These are phyloP conservation scores for Nannobrachium achirus DNA, from an alignment of 2,113 vertebrate genomes.

Conservation along the genomic window DNA sequence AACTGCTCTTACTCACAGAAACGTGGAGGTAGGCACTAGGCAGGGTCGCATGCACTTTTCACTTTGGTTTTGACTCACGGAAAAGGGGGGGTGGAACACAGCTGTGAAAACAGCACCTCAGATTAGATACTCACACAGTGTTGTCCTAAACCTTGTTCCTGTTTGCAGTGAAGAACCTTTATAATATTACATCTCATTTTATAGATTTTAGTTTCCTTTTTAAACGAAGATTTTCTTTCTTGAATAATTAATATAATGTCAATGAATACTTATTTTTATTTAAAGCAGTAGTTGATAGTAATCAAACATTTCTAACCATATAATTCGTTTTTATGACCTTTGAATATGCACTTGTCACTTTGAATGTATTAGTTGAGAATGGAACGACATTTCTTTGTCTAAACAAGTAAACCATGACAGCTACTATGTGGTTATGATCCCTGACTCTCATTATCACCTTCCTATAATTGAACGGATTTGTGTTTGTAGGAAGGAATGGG, in stretches of 20 bases:
- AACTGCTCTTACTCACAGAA: no score
- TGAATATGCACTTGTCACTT: constrained; percentile 74
- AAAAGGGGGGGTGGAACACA: constrained; percentile 5
- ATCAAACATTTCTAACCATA: constrained; percentile 14
- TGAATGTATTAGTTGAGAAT: constrained; percentile 30
- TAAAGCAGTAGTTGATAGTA: constrained; percentile 44
- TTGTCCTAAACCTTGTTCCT: constrained; percentile 14
- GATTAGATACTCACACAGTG: background rate
- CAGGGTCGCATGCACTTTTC: no score
- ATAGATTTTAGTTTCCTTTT: constrained; percentile 26
- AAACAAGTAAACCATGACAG: constrained; percentile 13
- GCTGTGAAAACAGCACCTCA: constrained; percentile 9
- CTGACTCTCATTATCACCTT: background rate
- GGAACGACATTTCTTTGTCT: constrained; percentile 19
- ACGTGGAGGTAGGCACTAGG: no score
- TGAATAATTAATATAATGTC: constrained; percentile 25
- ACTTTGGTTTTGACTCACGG: no score
- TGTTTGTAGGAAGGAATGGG: background rate
- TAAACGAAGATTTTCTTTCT: constrained; percentile 44
- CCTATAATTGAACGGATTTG: background rate
- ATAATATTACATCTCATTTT: constrained; percentile 51
- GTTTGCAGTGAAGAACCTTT: constrained; percentile 31
- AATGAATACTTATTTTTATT: constrained; percentile 21
- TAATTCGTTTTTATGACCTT: constrained; percentile 6
- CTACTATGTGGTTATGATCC: constrained; percentile 1